Percentiles rank a stretch among this genome's conserved stretches.
phyloP scores from a whole-genome alignment of 2,113 vertebrate genomes.

The Psilopsiagon aymara region DNA sequence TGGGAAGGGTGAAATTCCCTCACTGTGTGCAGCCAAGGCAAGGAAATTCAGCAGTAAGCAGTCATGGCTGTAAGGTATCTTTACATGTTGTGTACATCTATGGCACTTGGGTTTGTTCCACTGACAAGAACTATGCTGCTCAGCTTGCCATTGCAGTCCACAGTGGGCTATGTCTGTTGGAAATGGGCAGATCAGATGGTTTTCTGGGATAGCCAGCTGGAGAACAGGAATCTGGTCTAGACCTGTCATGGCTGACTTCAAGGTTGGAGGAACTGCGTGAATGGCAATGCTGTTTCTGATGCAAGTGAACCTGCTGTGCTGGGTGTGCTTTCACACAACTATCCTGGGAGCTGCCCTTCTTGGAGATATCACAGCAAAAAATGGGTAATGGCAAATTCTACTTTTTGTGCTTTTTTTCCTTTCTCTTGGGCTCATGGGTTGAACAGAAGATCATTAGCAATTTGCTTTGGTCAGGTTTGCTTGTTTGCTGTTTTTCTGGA shows the following conservation, averaged over 20 bases:
- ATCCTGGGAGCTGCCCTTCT: not conserved
- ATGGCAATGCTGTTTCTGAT: not conserved
- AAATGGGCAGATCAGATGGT: not conserved
- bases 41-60: not conserved
- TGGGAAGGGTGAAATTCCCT: not conserved
- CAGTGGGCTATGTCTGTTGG: not conserved
- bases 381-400: not conserved
- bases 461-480: not conserved
- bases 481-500: not conserved
- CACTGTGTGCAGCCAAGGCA: not conserved
- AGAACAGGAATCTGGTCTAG: not conserved
- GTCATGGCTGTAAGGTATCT: not conserved
- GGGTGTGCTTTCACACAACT: not conserved
- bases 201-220: not conserved
- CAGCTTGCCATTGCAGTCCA: not conserved
- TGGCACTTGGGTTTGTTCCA: not conserved
- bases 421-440: not conserved
- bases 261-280: not conserved
- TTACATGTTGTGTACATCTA: fast-evolving
- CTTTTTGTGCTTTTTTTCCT: not conserved
- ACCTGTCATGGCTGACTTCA: not conserved
- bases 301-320: not conserved
- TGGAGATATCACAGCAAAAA: not conserved
- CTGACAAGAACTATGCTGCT: not conserved
- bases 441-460: not conserved